Evolutionary conservation across 2,888 invertebrate genomes (phyloP).

Genomic region (Caenorhabditis sulstoni): DNA sequence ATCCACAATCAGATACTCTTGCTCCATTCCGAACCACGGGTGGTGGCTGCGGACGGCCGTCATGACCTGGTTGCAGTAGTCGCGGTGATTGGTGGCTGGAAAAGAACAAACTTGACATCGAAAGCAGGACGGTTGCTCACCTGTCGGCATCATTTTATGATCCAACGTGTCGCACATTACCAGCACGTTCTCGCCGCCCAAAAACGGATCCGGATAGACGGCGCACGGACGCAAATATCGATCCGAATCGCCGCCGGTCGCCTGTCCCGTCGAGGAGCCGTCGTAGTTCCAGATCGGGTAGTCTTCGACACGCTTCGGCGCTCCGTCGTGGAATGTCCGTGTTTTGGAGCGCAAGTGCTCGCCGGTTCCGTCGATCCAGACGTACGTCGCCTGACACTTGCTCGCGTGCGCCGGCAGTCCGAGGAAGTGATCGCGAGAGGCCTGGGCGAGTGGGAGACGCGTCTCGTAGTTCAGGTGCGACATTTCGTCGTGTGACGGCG

Average conservation of each 20-base stretch:
- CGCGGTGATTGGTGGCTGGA: constrained; percentile 81
- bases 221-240: constrained; percentile 79
- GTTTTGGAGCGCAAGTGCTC: constrained; percentile 91
- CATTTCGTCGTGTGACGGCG: constrained; percentile 30
- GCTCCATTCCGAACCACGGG: constrained; percentile 83
- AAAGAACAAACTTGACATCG: neutral
- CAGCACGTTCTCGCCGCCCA: constrained; percentile 70
- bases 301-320: constrained; percentile 85
- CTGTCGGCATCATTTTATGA: constrained; percentile 89
- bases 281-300: constrained; percentile 94
- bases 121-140: constrained; percentile 82
- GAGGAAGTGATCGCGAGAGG: constrained; percentile 67
- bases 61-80: constrained; percentile 81
- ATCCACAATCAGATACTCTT: constrained; percentile 83
- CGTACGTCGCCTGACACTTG: constrained; percentile 86
- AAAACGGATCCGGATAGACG: constrained; percentile 76
- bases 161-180: constrained; percentile 85
- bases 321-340: constrained; percentile 86
- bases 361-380: constrained; percentile 97
- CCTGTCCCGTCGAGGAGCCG: constrained; percentile 92
- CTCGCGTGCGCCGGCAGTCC: constrained; percentile 67
- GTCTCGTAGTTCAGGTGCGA: constrained; percentile 59
- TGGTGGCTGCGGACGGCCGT: constrained; percentile 79
- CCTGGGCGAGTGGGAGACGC: constrained; percentile 63
- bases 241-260: constrained; percentile 80